Evolutionary conservation across 1,140 invertebrate genomes (phyloP).

Genomic region (Bactericera cockerelli): DNA sequence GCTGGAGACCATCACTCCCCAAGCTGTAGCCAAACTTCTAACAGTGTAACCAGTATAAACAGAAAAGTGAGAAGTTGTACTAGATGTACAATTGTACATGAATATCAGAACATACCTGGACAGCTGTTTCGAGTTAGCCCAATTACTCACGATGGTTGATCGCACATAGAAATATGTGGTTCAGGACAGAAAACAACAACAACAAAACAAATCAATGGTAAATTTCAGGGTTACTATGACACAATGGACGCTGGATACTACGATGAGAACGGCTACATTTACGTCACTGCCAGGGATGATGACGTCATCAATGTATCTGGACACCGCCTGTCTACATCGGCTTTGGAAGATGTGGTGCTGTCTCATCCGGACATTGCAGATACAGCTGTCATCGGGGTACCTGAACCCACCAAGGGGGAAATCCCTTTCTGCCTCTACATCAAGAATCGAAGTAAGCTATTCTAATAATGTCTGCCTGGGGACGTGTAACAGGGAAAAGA

Average conservation of each 20-base stretch:
- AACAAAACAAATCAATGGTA: too few relatives aligned
- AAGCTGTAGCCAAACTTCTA: too few relatives aligned
- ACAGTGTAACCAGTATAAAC: too few relatives aligned
- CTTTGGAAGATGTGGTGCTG: constrained; percentile 75
- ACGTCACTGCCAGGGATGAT: constrained; percentile 76
- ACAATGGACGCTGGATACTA: constrained; percentile 86
- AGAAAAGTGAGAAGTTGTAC: too few relatives aligned
- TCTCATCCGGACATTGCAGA: constrained; percentile 67
- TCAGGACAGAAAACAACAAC: too few relatives aligned
- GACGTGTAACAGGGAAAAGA: neutral
- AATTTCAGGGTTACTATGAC: constrained; percentile 74
- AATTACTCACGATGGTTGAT: too few relatives aligned
- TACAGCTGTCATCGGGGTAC: constrained; percentile 73
- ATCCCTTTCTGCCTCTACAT: constrained; percentile 77
- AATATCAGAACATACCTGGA: too few relatives aligned
- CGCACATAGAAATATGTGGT: too few relatives aligned
- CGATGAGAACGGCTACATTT: constrained; percentile 69
- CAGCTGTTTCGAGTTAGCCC: too few relatives aligned
- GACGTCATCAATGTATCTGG: constrained; percentile 95
- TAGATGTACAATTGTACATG: too few relatives aligned
- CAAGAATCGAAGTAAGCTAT: constrained; percentile 40
- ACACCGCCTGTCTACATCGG: constrained; percentile 71
- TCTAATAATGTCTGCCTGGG: constrained; percentile 13
- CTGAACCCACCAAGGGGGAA: constrained; percentile 76
- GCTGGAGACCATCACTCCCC: too few relatives aligned